Base-by-base conservation (phyloP, 2,797 vertebrate genomes). In the Enteromius radiatus region DNA sequence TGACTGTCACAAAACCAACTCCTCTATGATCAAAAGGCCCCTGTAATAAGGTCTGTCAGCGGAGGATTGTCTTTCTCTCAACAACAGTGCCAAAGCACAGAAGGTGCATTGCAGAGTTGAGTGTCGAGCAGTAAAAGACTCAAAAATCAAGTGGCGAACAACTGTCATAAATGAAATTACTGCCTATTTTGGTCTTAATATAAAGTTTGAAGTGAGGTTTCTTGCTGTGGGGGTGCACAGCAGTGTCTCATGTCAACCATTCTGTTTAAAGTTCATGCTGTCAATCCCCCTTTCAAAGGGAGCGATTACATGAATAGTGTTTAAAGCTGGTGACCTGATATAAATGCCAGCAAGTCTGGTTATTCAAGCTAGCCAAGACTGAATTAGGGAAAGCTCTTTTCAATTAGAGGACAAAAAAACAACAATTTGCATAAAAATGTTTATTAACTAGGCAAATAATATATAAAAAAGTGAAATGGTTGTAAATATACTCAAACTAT, bases 1-100 rank as follows among this genome's bases (percentile, higher is more conserved):
- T 83, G 54, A 76, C 33, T 61, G 63, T 81, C 74, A 81, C 28
- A 84, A 73, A 41, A 41, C 68, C 75, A 47, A 38, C 33, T 67
- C 49, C 31, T 68, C 56, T 12, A 81, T 81, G 87, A 86, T 88
- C 87, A 88, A 86, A 88, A 84, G 84, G 3, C 64, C 31, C 43
- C 11, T 26, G 65, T 86, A 88, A 86, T 84, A 68, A 86, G 63
- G 41, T 74, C 63, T 78, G 82, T 75, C 77, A 78, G 82, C 28
- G 12, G 36, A 76, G 64, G 78, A 61, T 63, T 83, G 31, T 63
- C 36, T 75, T 28, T 81, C 26, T 83, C 38, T 59, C 78, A 74
- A 47, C 7, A 78, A 38, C 43, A 56, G 61, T 65, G 71, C 23
- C 49, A 83, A 61, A 80, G 36, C 65, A 77, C 74, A 84, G 85